Evolutionary conservation across 2,113 vertebrate genomes (phyloP).

Genomic region (Castor canadensis): DNA sequence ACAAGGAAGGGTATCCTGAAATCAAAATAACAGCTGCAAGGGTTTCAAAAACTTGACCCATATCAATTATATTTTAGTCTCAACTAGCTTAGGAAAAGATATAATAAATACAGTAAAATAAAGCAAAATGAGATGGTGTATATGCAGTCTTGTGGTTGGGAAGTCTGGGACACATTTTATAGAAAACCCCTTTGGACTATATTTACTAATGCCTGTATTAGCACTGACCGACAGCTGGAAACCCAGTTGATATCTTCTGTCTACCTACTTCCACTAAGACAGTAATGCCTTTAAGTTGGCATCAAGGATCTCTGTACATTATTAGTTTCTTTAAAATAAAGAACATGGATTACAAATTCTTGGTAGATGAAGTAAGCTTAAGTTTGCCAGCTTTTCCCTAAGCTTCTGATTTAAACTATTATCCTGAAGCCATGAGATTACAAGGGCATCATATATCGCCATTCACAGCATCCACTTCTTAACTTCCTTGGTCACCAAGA

Average conservation of each 20-base stretch:
- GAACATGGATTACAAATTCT: not conserved
- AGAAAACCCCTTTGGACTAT: not conserved
- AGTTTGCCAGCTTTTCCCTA: not conserved
- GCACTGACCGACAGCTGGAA: not conserved
- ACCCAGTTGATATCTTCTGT: not conserved
- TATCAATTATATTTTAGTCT: slow-evolving; percentile 16
- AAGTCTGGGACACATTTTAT: not conserved
- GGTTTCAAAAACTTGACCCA: slow-evolving; percentile 18
- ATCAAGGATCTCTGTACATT: not conserved
- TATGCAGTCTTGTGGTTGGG: not conserved
- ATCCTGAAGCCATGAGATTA: not conserved
- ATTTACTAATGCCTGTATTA: not conserved
- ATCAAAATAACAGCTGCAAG: not conserved
- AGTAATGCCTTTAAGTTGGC: not conserved
- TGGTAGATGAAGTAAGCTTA: not conserved
- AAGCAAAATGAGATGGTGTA: not conserved
- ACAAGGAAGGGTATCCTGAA: not conserved
- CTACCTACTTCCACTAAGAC: not conserved
- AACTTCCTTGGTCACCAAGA: slow-evolving; percentile 25
- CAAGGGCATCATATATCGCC: not conserved
- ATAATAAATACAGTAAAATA: slow-evolving; percentile 39
- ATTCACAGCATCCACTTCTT: not conserved
- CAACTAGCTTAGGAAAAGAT: not conserved
- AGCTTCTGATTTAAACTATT: slow-evolving; percentile 1
- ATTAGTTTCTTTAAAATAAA: slow-evolving; percentile 36